A percentile compares a stretch with the other conserved stretches of the same genome.
Conservation (phyloP, 2,797 vertebrate species). For the Esox lucius region DNA sequence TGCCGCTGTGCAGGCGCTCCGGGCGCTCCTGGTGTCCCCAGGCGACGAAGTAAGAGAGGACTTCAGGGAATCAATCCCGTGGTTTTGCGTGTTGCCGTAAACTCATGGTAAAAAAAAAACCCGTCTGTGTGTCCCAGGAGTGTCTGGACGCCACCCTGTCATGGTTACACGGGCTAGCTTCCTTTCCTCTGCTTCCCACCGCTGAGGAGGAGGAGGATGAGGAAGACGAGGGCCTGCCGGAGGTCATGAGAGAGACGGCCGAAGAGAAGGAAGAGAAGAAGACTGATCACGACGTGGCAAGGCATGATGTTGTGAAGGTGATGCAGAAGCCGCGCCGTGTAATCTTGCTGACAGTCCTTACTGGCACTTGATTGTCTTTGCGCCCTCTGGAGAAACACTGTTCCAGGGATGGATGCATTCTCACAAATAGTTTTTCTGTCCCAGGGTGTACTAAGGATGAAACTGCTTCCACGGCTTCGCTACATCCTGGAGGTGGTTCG, state of each 20-base stretch:
- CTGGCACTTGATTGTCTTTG: not conserved
- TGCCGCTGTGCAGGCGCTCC: conserved; percentile 81
- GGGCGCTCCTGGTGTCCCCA: conserved; percentile 82
- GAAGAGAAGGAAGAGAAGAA: conserved; percentile 82
- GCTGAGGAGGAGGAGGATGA: conserved; percentile 82
- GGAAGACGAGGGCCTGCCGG: conserved; percentile 76
- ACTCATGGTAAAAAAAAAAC: not conserved
- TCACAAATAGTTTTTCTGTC: not conserved
- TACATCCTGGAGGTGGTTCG: conserved; percentile 91
- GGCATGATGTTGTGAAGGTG: conserved; percentile 89
- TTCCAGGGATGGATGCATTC: not conserved
- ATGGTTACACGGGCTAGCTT: conserved; percentile 85
- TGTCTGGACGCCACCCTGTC: conserved; percentile 88
- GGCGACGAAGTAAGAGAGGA: conserved; percentile 85
- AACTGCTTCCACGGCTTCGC: conserved; percentile 87
- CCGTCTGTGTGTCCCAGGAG: conserved; percentile 68
- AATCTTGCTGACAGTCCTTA: not conserved
- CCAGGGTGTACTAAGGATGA: conserved; percentile 92
- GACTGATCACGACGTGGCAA: conserved; percentile 85
- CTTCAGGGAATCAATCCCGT: conserved; percentile 10
- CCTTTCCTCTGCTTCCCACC: conserved; percentile 85
- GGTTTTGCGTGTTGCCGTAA: not conserved
- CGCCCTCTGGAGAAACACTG: not conserved
- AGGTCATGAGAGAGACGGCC: conserved; percentile 64
- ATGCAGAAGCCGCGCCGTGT: not conserved